These are phyloP conservation scores for Sebastes schlegelii DNA, from an alignment of 2,113 vertebrate species.

Conservation along the genomic window DNA sequence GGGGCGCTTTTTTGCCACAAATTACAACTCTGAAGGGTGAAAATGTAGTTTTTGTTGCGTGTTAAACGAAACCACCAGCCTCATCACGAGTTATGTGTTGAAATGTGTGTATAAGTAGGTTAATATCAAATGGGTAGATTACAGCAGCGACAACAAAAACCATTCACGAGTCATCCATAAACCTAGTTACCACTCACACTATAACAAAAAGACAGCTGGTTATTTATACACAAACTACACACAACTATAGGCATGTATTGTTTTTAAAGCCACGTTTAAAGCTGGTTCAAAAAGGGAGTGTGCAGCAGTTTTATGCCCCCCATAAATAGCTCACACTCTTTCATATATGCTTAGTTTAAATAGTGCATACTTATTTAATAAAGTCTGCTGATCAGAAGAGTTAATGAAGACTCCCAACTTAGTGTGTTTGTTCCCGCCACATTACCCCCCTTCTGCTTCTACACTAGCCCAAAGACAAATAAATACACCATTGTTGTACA, in stretches of 20 bases:
- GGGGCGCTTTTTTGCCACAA: conserved; percentile 64
- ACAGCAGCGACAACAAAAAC: conserved; percentile 66
- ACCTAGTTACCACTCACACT: conserved; percentile 28
- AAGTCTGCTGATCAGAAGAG: conserved; percentile 19
- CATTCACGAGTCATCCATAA: conserved; percentile 64
- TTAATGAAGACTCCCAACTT: conserved; percentile 56
- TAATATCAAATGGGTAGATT: conserved; percentile 52
- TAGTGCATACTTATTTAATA: conserved; percentile 23
- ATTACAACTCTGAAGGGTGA: conserved; percentile 42
- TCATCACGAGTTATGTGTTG: conserved; percentile 4
- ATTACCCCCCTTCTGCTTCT: conserved; percentile 61
- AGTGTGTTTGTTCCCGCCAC: conserved; percentile 81
- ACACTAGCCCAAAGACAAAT: conserved; percentile 35
- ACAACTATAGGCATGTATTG: too few species aligned
- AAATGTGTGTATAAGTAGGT: conserved; percentile 9
- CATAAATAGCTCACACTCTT: conserved; percentile 25
- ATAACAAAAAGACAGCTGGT: not conserved
- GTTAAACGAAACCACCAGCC: not conserved
- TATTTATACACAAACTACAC: conserved; percentile 1
- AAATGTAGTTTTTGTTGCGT: not conserved
- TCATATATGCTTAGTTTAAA: not conserved
- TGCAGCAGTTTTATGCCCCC: conserved; percentile 19
- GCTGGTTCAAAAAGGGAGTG: conserved; percentile 41
- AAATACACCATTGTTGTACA: not conserved
- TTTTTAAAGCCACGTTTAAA: conserved; percentile 11